Evolutionary conservation across 2,797 vertebrate genomes (phyloP), one percentile per base, ranked within the genome.

Genomic region (Acanthiza pusilla): DNA sequence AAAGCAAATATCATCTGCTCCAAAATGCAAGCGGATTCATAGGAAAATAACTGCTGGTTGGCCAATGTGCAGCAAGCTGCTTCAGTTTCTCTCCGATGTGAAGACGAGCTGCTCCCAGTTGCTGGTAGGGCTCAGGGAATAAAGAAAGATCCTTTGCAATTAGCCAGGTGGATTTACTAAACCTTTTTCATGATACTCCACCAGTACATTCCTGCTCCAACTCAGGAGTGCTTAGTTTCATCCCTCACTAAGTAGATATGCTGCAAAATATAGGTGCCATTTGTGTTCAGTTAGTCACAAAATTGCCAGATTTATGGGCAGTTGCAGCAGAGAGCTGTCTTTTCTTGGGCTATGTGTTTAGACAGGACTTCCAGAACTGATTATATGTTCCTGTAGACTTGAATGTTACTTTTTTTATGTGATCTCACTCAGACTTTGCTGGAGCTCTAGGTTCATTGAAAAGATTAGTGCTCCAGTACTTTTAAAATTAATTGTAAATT

Each of bases 1-100:
- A 63, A 78, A 91, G 68, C 42, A 88, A 84, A 93, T 89, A 73
- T 58, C 76, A 62, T 77, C 75, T 36, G 22, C 55, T 94, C 36
- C 51, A 42, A 83, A 93, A 91, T 80, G 25, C 36, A 50, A 38
- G 40, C 0, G 1, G 18, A 89, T 84, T 78, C 43, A 19, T 36
- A 62, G 71, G 62, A 87, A 88, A 92, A 55, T 62, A 79, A 48
- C 51, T 5, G 10, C 51, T 2, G 3, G 9, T 15, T 93, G 78
- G 65, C 61, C 1, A 10, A 11, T 15, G 30, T 54, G 63, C 77
- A 50, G 66, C 61, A 88, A 87, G 51, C 76, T 91, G 77, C 63
- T 76, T 71, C 54, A 34, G 1, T 65, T 93, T 95, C 50, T 78
- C 26, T 71, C 27, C 1, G 1, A 34, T 0, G 0, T 51, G 75